Percentiles rank a stretch among this genome's conserved stretches.
These are phyloP conservation scores for Xiphophorus couchianus DNA, from an alignment of 2,113 vertebrate genomes.

Conservation along the genomic window DNA sequence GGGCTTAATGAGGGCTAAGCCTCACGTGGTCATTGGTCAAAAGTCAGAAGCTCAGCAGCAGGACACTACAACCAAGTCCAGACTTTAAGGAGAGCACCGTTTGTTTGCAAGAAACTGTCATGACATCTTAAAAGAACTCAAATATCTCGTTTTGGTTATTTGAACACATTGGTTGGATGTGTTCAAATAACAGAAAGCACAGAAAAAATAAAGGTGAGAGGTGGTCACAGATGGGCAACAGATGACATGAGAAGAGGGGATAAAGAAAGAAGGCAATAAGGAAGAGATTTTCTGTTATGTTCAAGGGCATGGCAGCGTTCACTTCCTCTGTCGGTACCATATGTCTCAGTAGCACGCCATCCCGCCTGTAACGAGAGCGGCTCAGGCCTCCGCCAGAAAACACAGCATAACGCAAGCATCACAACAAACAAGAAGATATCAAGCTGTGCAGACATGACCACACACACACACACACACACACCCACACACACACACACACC, in stretches of 20 bases:
- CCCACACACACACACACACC: slow-evolving; percentile 2
- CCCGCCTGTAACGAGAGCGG: slow-evolving; percentile 50
- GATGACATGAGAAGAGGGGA: background rate
- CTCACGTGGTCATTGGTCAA: slow-evolving; percentile 29
- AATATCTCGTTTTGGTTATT: too few species aligned
- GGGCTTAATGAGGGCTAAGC: slow-evolving; percentile 63
- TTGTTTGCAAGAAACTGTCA: background rate
- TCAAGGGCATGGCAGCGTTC: slow-evolving; percentile 63
- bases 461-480: background rate
- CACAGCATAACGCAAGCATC: slow-evolving; percentile 34
- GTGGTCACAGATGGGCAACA: background rate
- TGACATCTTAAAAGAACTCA: too few species aligned
- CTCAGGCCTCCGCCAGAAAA: slow-evolving; percentile 41
- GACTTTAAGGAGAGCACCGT: slow-evolving; percentile 12
- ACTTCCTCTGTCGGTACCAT: slow-evolving; percentile 63
- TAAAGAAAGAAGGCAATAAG: slow-evolving; percentile 21
- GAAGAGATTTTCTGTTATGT: slow-evolving; percentile 38
- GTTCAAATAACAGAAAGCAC: background rate
- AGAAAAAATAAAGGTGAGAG: background rate
- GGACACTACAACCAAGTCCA: slow-evolving; percentile 24
- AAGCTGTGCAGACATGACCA: background rate
- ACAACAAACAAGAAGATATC: slow-evolving; percentile 25
- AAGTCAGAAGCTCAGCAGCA: slow-evolving; percentile 36
- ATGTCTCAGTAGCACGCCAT: slow-evolving; percentile 67
- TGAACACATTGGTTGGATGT: too few species aligned